Evolutionary conservation across 2,888 invertebrate genomes (phyloP).

Genomic region (Diachrysia chrysitis): DNA sequence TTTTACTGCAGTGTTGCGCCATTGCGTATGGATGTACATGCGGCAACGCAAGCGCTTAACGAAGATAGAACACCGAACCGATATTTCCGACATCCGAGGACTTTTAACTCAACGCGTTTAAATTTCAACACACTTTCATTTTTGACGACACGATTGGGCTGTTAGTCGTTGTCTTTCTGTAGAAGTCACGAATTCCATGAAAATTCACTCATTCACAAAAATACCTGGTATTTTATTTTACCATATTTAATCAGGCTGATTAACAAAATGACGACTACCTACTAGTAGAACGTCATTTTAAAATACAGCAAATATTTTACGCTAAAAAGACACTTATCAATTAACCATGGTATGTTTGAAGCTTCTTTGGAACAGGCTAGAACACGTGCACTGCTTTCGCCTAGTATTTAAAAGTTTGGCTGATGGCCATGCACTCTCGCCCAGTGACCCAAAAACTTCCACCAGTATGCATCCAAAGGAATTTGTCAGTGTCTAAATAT

Average conservation of each 20-base stretch:
- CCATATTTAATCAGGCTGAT: neutral
- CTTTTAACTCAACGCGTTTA: slow-evolving; percentile 13
- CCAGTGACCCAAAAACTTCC: slow-evolving; percentile 25
- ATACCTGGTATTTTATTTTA: neutral
- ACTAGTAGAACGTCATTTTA: neutral
- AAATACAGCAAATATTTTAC: neutral
- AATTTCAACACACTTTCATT: slow-evolving; percentile 8
- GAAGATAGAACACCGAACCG: slow-evolving; percentile 45
- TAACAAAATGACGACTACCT: neutral
- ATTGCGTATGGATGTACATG: slow-evolving; percentile 63
- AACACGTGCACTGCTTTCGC: slow-evolving; percentile 13
- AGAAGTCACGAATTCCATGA: neutral
- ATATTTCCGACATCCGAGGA: slow-evolving; percentile 37
- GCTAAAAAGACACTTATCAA: neutral
- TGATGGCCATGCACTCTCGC: slow-evolving; percentile 26
- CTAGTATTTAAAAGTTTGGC: slow-evolving; percentile 41
- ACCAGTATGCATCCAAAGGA: slow-evolving; percentile 32
- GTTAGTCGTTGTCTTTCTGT: neutral
- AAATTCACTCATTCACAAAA: neutral
- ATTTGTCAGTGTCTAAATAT: slow-evolving; percentile 17
- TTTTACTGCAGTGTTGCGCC: slow-evolving; percentile 74
- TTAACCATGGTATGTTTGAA: neutral
- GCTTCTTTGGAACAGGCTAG: slow-evolving; percentile 17
- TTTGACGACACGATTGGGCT: slow-evolving; percentile 18
- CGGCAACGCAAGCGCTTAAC: slow-evolving; percentile 48